Evolutionary conservation across 2,113 vertebrate genomes (phyloP).

Genomic region (Eudyptes chrysolophus): DNA sequence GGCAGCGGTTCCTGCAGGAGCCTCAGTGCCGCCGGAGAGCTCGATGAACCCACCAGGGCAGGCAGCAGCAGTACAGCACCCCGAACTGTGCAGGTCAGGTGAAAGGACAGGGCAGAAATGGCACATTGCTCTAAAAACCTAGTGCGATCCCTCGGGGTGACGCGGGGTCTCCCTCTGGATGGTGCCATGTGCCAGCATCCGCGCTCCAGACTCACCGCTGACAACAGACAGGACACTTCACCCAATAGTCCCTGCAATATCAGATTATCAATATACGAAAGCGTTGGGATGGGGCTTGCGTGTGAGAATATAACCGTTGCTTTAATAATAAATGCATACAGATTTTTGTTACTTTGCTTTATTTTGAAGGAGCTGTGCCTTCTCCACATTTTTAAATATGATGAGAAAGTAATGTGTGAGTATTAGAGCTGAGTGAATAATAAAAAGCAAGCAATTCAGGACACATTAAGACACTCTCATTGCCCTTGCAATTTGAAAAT

Average conservation of each 20-base stretch:
- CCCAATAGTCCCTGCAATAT: fast-evolving
- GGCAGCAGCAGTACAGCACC: neutral
- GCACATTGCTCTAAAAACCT: neutral
- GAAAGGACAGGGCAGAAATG: neutral
- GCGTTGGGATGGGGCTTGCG: fast-evolving
- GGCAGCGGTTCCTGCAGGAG: too few relatives aligned
- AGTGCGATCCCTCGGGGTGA: too few relatives aligned
- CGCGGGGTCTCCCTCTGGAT: too few relatives aligned
- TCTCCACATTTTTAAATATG: neutral
- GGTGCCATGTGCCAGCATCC: neutral
- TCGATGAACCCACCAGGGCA: fast-evolving
- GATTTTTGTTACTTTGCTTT: too few relatives aligned
- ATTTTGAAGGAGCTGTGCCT: neutral
- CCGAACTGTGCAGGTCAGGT: fast-evolving
- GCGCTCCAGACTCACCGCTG: neutral
- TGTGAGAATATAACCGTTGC: fast-evolving
- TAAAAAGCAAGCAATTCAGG: neutral
- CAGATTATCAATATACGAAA: fast-evolving
- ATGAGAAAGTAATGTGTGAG: neutral
- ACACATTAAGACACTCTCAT: neutral
- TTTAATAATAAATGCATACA: too few relatives aligned
- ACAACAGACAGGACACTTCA: fast-evolving
- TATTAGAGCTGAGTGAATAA: neutral
- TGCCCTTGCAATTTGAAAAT: neutral
- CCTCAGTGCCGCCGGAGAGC: neutral